Percentiles rank a stretch among this genome's conserved stretches.
Conservation (phyloP, 2,888 invertebrate species). For the Melinaea menophilus region DNA sequence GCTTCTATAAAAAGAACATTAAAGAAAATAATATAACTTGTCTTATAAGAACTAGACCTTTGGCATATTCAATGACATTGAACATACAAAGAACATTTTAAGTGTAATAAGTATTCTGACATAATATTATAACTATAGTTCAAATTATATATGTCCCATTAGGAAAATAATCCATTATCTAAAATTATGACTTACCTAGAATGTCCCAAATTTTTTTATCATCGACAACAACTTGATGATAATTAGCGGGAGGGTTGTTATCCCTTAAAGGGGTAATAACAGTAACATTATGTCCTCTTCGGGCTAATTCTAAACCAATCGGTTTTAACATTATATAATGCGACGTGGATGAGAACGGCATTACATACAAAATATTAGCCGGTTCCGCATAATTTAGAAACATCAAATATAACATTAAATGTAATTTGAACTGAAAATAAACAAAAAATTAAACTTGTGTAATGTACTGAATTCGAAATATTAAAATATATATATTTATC, state of each 20-base stretch:
- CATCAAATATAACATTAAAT: conserved; percentile 6
- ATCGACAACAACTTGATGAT: conserved; percentile 58
- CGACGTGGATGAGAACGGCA: conserved; percentile 70
- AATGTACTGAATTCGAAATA: background rate
- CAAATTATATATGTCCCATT: too few relatives aligned
- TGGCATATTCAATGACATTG: too few relatives aligned
- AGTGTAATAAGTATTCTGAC: too few relatives aligned
- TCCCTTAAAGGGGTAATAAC: conserved; percentile 63
- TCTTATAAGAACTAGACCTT: too few relatives aligned
- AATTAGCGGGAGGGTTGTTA: conserved; percentile 53
- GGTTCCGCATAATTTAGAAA: conserved; percentile 32
- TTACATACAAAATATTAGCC: conserved; percentile 65
- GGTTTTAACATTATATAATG: conserved; percentile 68
- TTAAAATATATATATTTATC: too few relatives aligned
- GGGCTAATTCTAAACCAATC: conserved; percentile 67
- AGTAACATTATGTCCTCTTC: conserved; percentile 74
- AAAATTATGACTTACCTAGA: conserved; percentile 45
- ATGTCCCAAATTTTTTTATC: conserved; percentile 62
- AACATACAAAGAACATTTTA: too few relatives aligned
- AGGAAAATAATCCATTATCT: background rate
- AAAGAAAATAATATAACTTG: background rate
- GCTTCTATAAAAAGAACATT: background rate
- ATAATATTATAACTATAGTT: too few relatives aligned
- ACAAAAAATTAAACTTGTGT: conserved; percentile 3
- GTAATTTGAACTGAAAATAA: conserved; percentile 20